Conservation (phyloP, 2,113 vertebrate species). For the Gorsachius goisagi region DNA sequence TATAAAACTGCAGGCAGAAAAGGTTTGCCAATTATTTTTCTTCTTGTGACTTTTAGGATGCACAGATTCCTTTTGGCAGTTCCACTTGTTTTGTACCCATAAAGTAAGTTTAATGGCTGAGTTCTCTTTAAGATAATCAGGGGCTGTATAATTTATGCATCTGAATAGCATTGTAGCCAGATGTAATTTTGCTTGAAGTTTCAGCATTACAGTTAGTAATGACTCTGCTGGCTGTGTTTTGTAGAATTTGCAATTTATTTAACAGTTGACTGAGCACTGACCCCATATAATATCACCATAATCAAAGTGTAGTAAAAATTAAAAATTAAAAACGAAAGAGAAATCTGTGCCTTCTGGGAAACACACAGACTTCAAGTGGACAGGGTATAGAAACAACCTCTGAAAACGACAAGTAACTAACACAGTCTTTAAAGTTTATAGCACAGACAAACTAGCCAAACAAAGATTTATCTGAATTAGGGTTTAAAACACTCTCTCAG, state of each 20-base stretch:
- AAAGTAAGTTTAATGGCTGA: conserved; percentile 82
- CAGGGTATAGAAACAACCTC: not conserved
- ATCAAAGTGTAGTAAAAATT: conserved; percentile 71
- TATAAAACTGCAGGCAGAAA: conserved; percentile 68
- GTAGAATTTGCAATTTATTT: conserved; percentile 83
- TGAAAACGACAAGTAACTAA: conserved; percentile 9
- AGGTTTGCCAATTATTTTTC: conserved; percentile 75
- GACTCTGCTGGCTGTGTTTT: conserved; percentile 78
- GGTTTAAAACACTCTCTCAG: not conserved
- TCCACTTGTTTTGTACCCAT: conserved; percentile 76
- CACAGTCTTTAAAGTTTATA: not conserved
- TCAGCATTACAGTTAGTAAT: conserved; percentile 83
- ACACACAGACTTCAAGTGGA: not conserved
- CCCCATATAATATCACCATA: conserved; percentile 76
- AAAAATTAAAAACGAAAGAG: conserved; percentile 25
- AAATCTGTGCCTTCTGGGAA: conserved; percentile 36
- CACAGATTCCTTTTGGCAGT: conserved; percentile 70
- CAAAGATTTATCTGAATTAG: conserved; percentile 13
- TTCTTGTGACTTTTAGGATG: conserved; percentile 68
- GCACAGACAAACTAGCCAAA: not conserved
- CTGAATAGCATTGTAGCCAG: conserved; percentile 77
- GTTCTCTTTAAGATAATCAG: conserved; percentile 83
- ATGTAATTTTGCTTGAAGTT: conserved; percentile 84
- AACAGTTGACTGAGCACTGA: conserved; percentile 85
- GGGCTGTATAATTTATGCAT: conserved; percentile 81